Conservation (phyloP, 2,113 vertebrate species). For the Megatriorchis doriae region DNA sequence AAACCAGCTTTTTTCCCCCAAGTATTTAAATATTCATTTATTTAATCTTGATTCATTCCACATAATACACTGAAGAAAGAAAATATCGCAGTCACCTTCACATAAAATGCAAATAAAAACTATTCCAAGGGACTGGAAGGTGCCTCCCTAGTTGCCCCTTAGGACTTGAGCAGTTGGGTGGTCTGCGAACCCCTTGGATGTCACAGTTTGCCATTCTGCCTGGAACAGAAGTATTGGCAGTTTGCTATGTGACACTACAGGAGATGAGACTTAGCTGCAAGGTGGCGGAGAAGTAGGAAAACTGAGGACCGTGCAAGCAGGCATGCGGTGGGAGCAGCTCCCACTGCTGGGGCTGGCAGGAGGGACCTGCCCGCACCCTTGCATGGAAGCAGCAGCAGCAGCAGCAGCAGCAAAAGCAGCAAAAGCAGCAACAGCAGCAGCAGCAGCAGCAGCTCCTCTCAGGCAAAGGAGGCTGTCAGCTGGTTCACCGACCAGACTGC, state of each 20-base stretch:
- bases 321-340: accelerated
- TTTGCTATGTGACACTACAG: background rate
- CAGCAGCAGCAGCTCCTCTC: background rate
- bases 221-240: background rate
- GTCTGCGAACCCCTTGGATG: background rate
- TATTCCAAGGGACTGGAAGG: background rate
- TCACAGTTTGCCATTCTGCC: background rate
- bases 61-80: background rate
- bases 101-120: background rate
- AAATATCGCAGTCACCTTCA: background rate
- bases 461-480: background rate
- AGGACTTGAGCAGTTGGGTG: background rate
- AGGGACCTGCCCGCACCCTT: background rate
- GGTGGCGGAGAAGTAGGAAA: background rate
- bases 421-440: background rate
- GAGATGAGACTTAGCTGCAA: background rate
- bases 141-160: background rate
- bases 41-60: background rate
- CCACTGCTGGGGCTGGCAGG: background rate
- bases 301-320: background rate
- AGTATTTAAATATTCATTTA: background rate
- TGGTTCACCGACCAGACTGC: background rate
- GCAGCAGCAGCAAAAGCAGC: background rate
- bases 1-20: background rate
- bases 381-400: background rate